Conservation (phyloP, 2,113 vertebrate species). For the Pimephales promelas region DNA sequence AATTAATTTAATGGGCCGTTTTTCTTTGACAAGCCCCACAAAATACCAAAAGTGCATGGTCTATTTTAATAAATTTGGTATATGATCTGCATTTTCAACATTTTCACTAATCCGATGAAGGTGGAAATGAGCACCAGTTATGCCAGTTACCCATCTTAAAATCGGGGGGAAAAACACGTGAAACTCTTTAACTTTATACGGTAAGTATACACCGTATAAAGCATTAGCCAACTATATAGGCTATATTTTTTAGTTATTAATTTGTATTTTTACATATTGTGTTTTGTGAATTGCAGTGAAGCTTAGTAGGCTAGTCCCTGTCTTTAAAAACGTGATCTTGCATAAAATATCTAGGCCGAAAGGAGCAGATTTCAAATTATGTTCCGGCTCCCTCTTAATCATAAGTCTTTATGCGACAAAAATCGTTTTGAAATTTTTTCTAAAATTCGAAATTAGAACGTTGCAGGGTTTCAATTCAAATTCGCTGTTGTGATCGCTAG, state of each 20-base stretch:
- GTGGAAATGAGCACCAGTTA: too few species aligned
- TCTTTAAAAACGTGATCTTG: background rate
- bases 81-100: background rate
- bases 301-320: slow-evolving; percentile 65
- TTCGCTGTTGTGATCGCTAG: background rate
- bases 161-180: background rate
- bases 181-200: background rate
- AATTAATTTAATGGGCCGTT: background rate
- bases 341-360: background rate
- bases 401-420: background rate
- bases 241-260: background rate
- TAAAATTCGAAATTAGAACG: background rate
- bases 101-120: background rate
- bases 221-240: too few species aligned
- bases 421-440: background rate
- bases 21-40: background rate
- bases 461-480: background rate
- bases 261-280: background rate
- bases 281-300: slow-evolving; percentile 42
- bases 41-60: too few species aligned
- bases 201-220: too few species aligned
- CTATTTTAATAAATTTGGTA: too few species aligned
- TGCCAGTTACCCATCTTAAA: background rate
- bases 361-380: too few species aligned
- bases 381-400: background rate